Percentiles rank a stretch among this genome's conserved stretches.
Conservation (phyloP, 2,113 vertebrate genomes). For the Podilymbus podiceps region DNA sequence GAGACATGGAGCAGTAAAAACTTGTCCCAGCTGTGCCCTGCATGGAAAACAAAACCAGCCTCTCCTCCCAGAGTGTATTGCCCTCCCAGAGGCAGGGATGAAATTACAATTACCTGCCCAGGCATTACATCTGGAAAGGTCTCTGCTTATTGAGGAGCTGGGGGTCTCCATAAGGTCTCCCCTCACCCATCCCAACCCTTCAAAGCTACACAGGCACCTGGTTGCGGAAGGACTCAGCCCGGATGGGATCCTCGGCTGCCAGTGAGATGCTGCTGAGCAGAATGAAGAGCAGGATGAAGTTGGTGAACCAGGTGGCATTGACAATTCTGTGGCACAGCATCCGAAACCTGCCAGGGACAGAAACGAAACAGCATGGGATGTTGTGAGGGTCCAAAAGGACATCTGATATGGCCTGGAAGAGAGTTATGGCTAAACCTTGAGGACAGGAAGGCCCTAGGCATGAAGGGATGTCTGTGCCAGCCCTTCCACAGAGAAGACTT, state of each 20-base stretch:
- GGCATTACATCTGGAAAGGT: neutral
- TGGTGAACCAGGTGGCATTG: conserved; percentile 96
- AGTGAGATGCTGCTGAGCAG: conserved; percentile 96
- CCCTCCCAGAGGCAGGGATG: neutral
- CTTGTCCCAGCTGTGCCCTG: neutral
- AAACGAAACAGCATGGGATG: neutral
- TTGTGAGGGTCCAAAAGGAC: neutral
- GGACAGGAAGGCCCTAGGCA: neutral
- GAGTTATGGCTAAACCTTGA: neutral
- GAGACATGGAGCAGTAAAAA: neutral
- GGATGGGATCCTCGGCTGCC: conserved; percentile 95
- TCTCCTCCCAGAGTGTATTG: neutral
- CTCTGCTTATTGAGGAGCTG: neutral
- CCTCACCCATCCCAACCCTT: neutral
- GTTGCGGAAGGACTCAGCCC: conserved; percentile 89
- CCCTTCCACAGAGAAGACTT: neutral
- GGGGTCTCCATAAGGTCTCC: neutral
- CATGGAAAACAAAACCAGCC: neutral
- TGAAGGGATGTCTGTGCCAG: neutral
- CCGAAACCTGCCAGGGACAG: conserved; percentile 79
- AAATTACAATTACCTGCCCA: neutral
- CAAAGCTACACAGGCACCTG: conserved; percentile 66
- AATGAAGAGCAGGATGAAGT: conserved; percentile 98
- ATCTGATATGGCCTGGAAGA: neutral
- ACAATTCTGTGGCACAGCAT: conserved; percentile 92